phyloP scores from a whole-genome alignment of 2,888 invertebrate genomes.

The Melikaiella ostensackeni region DNA sequence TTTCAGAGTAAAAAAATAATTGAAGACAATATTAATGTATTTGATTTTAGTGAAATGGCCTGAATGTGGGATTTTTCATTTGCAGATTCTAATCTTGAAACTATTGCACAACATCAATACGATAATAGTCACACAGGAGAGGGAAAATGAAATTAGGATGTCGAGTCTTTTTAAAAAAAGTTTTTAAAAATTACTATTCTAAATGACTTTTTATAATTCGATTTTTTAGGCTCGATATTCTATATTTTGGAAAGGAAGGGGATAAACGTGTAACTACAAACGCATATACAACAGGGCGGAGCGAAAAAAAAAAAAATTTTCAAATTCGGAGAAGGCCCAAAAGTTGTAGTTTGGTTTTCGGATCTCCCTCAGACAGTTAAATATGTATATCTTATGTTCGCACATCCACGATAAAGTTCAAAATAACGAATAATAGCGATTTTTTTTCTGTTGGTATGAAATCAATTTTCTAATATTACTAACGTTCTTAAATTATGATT shows the following conservation, averaged over 20 bases:
- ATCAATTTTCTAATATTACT: no score
- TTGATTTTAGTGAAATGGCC: neutral
- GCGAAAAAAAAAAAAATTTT: no score
- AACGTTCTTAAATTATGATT: no score
- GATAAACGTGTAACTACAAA: conserved; percentile 50
- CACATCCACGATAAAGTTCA: no score
- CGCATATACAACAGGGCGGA: no score
- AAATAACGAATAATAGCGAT: no score
- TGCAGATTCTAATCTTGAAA: neutral
- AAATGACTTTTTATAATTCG: neutral
- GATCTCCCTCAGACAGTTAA: no score
- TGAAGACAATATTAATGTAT: neutral
- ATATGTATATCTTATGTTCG: no score
- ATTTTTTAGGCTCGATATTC: neutral
- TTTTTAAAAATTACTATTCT: neutral
- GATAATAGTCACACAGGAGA: conserved; percentile 24
- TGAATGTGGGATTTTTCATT: neutral
- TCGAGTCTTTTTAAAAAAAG: conserved; percentile 1
- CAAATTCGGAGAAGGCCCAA: no score
- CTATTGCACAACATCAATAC: conserved; percentile 20
- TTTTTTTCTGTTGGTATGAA: no score
- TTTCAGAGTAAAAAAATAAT: neutral
- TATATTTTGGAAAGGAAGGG: neutral
- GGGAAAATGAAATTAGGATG: neutral
- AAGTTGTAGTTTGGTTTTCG: no score